A percentile compares a stretch with the other conserved stretches of the same genome.
phyloP scores from a whole-genome alignment of 2,888 invertebrate genomes.

The Drosophila stalkeri region DNA sequence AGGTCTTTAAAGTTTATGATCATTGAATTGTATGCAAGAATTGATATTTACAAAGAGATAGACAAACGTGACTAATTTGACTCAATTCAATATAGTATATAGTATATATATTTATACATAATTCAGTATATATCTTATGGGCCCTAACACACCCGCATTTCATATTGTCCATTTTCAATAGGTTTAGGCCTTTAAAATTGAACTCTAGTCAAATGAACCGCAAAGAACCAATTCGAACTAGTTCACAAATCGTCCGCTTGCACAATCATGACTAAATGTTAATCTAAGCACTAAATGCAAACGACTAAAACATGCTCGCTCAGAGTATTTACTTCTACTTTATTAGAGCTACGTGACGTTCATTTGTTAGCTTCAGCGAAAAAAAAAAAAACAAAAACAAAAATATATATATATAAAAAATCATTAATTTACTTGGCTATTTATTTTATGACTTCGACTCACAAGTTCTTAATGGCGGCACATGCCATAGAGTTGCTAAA shows the following conservation, averaged over 20 bases:
- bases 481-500: slow-evolving; percentile 2
- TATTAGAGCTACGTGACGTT: slow-evolving; percentile 46
- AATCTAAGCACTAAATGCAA: slow-evolving; percentile 15
- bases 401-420: neutral
- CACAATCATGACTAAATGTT: slow-evolving; percentile 16
- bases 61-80: neutral
- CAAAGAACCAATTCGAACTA: slow-evolving; percentile 7
- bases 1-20: neutral
- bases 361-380: slow-evolving; percentile 12
- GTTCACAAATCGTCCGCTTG: slow-evolving; percentile 6
- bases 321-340: slow-evolving; percentile 18
- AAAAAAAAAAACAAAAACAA: neutral
- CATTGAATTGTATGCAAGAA: neutral
- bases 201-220: neutral
- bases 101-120: too few species aligned
- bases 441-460: slow-evolving; percentile 17
- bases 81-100: neutral
- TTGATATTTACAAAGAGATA: neutral
- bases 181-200: neutral
- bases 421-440: slow-evolving; percentile 18
- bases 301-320: slow-evolving; percentile 31
- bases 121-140: neutral
- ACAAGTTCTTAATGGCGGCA: slow-evolving; percentile 10
- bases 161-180: neutral
- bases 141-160: neutral